Evolutionary conservation across 2,888 invertebrate genomes (phyloP).

Genomic region (Pinctada fucata): DNA sequence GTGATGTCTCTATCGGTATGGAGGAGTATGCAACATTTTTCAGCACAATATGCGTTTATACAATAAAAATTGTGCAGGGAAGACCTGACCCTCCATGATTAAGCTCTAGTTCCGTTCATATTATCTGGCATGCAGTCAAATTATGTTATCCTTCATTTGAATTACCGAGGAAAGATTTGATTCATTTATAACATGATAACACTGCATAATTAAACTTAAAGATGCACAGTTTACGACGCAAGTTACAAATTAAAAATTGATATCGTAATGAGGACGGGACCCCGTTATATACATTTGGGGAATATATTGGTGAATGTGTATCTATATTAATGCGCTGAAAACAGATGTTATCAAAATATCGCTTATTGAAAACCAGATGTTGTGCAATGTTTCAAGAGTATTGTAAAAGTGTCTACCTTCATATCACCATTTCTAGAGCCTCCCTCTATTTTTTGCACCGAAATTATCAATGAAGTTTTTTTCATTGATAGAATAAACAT

Average conservation of each 20-base stretch:
- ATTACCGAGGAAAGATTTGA: not conserved
- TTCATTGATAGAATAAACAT: not conserved
- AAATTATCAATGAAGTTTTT: conserved; percentile 2
- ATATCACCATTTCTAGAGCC: not conserved
- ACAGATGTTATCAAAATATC: not conserved
- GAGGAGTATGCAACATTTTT: too few species aligned
- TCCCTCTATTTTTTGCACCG: not conserved
- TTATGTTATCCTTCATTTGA: not conserved
- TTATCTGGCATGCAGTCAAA: not conserved
- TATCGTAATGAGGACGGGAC: too few species aligned
- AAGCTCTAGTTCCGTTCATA: not conserved
- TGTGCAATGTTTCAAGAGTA: not conserved
- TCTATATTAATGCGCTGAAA: not conserved
- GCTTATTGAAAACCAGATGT: conserved; percentile 1
- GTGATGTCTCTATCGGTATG: too few species aligned
- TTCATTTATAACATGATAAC: not conserved
- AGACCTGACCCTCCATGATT: not conserved
- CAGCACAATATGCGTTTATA: too few species aligned
- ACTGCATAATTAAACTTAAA: too few species aligned
- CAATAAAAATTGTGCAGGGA: not conserved
- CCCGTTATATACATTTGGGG: too few species aligned
- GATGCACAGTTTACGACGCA: too few species aligned
- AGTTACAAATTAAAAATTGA: too few species aligned
- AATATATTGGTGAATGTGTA: too few species aligned
- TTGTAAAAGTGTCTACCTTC: not conserved